Percentiles rank a stretch among this genome's conserved stretches.
These are phyloP conservation scores for Drosophila truncata DNA, from an alignment of 1,140 invertebrate species.

Conservation along the genomic window DNA sequence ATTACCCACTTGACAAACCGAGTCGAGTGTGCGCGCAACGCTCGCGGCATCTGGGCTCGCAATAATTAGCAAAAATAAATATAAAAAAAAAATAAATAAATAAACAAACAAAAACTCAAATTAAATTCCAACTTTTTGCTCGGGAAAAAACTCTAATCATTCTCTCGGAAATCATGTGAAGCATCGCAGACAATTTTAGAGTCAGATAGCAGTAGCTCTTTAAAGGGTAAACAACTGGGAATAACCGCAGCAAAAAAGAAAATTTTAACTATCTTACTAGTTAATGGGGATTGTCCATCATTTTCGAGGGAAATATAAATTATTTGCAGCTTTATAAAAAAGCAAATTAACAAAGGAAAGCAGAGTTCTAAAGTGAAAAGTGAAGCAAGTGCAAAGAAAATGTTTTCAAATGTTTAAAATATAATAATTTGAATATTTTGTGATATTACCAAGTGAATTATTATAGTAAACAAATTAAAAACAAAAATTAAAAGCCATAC, in stretches of 20 bases:
- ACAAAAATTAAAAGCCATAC: neutral
- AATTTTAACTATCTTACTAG: conserved; percentile 14
- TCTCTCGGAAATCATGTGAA: conserved; percentile 22
- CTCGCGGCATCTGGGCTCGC: conserved; percentile 17
- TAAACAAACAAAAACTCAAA: conserved; percentile 24
- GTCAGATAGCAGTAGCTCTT: conserved; percentile 13
- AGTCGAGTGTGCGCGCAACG: conserved; percentile 20
- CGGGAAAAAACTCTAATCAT: conserved; percentile 16
- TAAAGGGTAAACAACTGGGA: conserved; percentile 24
- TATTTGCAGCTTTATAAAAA: neutral
- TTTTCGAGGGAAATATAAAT: neutral
- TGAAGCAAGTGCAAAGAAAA: neutral
- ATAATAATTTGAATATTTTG: neutral
- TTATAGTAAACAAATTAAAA: neutral
- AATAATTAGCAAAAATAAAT: conserved; percentile 46
- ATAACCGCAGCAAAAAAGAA: conserved; percentile 5
- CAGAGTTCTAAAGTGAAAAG: neutral
- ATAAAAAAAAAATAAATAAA: conserved; percentile 16
- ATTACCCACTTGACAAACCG: conserved; percentile 40
- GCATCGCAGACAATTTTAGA: conserved; percentile 11
- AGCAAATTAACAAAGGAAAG: neutral
- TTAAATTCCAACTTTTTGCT: conserved; percentile 10
- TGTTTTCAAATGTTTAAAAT: neutral
- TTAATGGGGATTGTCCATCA: neutral
- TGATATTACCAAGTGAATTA: neutral